Base-by-base conservation (phyloP, 2,888 invertebrate genomes). In the Acleris emargana region DNA sequence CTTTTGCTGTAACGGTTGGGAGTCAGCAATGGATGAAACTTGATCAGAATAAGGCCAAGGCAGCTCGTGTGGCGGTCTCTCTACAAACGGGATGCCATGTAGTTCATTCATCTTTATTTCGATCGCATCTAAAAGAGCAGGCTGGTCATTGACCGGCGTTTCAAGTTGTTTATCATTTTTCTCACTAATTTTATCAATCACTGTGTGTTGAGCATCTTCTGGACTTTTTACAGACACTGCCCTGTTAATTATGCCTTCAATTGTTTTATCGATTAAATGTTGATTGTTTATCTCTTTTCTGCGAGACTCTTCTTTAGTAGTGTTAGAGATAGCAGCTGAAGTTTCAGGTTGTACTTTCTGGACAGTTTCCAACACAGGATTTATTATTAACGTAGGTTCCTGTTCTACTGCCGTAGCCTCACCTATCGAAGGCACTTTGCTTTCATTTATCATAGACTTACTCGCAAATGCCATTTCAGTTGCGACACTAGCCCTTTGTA, bases 101-200 rank as follows among this genome's bases (percentile, higher is more conserved):
- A 91, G 75, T 73, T 91, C 91, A 67, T 91, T 91, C 91, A 92
- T 91, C 77, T 91, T 87, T 81, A 83, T 88, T 81, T 92, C 91
- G 64, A 92, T 89, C 51, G 85, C 88, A 69, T 91, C 89, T 52
- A 89, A 73, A 5, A 79, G 69, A 22, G 80, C 76, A 32, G 72
- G 72, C 17, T 74, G 68, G 62, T 76, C 72, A 55, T 76, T 74
- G 32, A 68, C 69, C 60, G 72, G 71, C 51, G 68, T 68, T 62
- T 72, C 70, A 51, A 68, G 52, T 62, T 59, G 73, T 68, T 74
- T 77, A 57, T 69, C 72, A 64, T 67, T 72, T 67, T 72, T 76
- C 49, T 70, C 55, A 18, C 61, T 58, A 38, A 55, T 69, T 60
- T 75, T 71, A 67, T 80, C 75, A 51, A 69, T 74, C 42, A 67